Percentiles rank a stretch among this genome's conserved stretches.
Evolutionary conservation across 2,888 invertebrate species (phyloP).

Genomic region (Aelia acuminata): DNA sequence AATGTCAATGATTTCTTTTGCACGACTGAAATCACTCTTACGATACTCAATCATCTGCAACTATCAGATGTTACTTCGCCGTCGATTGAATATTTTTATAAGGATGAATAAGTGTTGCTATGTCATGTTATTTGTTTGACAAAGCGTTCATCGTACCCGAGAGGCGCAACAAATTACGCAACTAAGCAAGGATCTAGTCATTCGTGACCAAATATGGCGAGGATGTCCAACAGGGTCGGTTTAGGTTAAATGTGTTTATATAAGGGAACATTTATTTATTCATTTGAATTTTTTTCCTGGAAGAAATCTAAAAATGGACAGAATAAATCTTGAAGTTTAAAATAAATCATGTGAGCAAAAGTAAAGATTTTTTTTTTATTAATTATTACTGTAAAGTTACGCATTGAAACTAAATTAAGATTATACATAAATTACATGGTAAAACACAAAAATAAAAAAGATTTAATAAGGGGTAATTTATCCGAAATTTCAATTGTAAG

Average conservation of each 20-base stretch:
- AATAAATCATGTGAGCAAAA: not conserved
- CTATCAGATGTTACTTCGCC: no score
- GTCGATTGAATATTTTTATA: not conserved
- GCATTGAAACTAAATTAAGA: no score
- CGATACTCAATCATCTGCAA: not conserved
- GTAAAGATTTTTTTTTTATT: no score
- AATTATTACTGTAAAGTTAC: no score
- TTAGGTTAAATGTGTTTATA: not conserved
- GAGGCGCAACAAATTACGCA: not conserved
- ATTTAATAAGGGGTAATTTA: no score
- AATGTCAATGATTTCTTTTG: not conserved
- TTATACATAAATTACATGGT: no score
- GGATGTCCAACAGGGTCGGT: not conserved
- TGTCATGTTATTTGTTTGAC: not conserved
- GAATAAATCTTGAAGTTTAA: not conserved
- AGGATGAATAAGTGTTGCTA: not conserved
- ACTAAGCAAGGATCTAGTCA: not conserved
- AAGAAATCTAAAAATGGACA: not conserved
- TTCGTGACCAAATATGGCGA: not conserved
- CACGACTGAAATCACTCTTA: no score
- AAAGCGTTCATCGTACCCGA: not conserved
- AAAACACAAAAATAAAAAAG: no score
- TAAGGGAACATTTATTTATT: not conserved
- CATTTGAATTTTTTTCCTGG: not conserved
- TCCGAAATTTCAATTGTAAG: no score